These are phyloP conservation scores for Larimichthys polyactis DNA, from an alignment of 2,113 vertebrate genomes.

Conservation along the genomic window DNA sequence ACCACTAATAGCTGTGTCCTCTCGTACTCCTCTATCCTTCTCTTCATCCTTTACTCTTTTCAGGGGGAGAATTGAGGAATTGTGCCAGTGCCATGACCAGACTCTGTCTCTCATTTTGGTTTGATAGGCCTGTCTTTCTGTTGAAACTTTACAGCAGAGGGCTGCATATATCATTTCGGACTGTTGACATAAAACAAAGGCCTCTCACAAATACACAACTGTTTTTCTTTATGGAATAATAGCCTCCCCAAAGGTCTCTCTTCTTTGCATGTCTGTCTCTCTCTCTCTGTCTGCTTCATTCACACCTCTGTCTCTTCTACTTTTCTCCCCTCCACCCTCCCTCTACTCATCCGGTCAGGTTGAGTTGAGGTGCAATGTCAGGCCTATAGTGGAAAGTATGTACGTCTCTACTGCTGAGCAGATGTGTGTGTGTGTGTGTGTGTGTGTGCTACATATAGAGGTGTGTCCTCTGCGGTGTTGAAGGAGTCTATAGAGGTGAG, in stretches of 20 bases:
- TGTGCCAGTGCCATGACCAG: conserved; percentile 47
- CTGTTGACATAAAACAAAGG: conserved; percentile 3
- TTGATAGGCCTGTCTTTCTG: conserved; percentile 24
- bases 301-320: conserved; percentile 5
- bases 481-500: conserved; percentile 71
- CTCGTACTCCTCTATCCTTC: conserved; percentile 26
- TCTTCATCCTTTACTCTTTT: conserved; percentile 51
- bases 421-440: conserved; percentile 38
- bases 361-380: conserved; percentile 11
- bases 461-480: conserved; percentile 57
- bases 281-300: background rate
- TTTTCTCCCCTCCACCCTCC: background rate
- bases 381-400: background rate
- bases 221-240: conserved; percentile 11
- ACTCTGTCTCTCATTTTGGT: conserved; percentile 52
- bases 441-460: conserved; percentile 20
- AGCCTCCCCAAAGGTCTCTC: background rate
- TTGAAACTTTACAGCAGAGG: conserved; percentile 23
- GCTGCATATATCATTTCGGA: conserved; percentile 30
- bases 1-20: conserved; percentile 70
- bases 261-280: background rate
- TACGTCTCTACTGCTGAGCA: conserved; percentile 30
- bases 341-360: background rate
- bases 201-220: conserved; percentile 8
- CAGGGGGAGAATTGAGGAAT: conserved; percentile 44